phyloP scores from a whole-genome alignment of 30 jellyfish, hydroid and myxozoan genomes.

The Aurelia coerulea region DNA sequence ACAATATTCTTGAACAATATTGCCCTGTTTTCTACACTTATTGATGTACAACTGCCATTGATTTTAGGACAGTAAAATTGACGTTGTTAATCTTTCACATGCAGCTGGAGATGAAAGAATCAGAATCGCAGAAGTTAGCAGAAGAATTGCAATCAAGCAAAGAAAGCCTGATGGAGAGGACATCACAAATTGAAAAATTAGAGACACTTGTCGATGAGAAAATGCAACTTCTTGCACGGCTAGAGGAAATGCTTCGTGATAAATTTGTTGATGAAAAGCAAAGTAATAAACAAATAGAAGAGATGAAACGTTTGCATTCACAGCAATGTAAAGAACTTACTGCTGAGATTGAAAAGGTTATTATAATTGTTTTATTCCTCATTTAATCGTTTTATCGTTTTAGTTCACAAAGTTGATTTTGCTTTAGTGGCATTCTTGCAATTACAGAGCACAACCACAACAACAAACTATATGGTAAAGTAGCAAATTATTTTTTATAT shows the following conservation, averaged over 20 bases:
- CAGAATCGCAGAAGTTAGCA: conserved; percentile 4
- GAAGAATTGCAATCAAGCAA: conserved; percentile 31
- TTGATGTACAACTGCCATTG: neutral
- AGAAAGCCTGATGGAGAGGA: conserved; percentile 22
- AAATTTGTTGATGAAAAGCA: conserved; percentile 77
- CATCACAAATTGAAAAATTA: conserved; percentile 27
- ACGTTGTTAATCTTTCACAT: neutral
- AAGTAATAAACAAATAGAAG: conserved; percentile 43
- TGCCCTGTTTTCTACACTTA: no score
- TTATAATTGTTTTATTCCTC: no score
- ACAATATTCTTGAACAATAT: no score
- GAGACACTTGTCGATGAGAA: conserved; percentile 56
- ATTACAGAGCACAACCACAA: no score
- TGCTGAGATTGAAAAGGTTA: conserved; percentile 69
- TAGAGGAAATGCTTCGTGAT: conserved; percentile 47
- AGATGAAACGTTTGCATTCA: conserved; percentile 64
- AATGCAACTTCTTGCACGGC: conserved; percentile 22
- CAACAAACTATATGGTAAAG: no score
- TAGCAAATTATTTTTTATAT: no score
- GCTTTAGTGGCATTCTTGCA: no score
- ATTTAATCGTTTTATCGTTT: no score
- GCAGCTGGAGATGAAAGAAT: conserved; percentile 33
- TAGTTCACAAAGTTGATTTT: no score
- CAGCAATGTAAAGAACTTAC: conserved; percentile 88
- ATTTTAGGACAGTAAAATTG: neutral